phyloP scores from a whole-genome alignment of 2,113 vertebrate genomes.

The Pelobates fuscus region DNA sequence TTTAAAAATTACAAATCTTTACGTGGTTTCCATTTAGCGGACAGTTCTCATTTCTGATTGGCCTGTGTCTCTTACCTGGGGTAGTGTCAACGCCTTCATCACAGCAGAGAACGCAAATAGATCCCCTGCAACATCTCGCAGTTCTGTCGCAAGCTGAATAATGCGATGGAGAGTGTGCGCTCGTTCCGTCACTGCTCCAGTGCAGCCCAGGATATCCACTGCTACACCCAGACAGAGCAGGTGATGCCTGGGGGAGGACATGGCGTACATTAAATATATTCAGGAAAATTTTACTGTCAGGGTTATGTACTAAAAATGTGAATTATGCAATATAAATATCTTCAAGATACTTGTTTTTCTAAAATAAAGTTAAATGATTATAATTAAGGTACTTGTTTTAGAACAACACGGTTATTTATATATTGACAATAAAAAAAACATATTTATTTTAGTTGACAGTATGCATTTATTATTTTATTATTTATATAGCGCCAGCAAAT shows the following conservation, averaged over 20 bases:
- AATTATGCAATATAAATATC: no score
- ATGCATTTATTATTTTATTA: no score
- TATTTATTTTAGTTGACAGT: no score
- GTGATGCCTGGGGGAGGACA: slow-evolving; percentile 74
- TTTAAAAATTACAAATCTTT: no score
- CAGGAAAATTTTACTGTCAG: neutral
- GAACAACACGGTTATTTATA: no score
- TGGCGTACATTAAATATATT: neutral
- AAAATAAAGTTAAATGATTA: no score
- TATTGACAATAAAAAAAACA: no score
- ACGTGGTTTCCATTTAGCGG: no score
- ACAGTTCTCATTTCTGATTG: no score
- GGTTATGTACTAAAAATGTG: neutral
- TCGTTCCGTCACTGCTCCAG: slow-evolving; percentile 74
- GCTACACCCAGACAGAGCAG: slow-evolving; percentile 75
- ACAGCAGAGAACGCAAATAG: slow-evolving; percentile 82
- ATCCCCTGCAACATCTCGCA: slow-evolving; percentile 71
- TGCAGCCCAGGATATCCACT: slow-evolving; percentile 83
- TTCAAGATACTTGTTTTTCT: no score
- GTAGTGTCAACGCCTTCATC: slow-evolving; percentile 84
- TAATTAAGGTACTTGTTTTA: no score
- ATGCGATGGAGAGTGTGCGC: slow-evolving; percentile 73
- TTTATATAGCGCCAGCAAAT: no score
- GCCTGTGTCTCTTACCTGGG: slow-evolving; percentile 69
- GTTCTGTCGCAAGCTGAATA: slow-evolving; percentile 74